Evolutionary conservation across 1,140 invertebrate species (phyloP).

Genomic region (Listronotus oregonensis): DNA sequence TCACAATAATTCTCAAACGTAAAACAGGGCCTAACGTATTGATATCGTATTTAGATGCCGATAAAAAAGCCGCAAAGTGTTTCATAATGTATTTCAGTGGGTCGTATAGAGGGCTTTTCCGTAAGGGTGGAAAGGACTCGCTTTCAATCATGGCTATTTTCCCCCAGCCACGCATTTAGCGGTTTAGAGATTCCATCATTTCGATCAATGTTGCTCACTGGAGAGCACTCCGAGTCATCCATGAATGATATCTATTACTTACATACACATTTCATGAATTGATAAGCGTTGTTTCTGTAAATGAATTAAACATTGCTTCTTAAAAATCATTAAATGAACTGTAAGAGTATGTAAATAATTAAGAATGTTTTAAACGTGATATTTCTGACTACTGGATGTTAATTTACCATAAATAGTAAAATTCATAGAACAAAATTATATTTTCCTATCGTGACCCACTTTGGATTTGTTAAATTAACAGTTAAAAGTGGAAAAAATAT

Average conservation of each 20-base stretch:
- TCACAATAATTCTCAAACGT: slow-evolving; percentile 15
- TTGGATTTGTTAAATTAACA: too few species aligned
- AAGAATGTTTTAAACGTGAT: too few species aligned
- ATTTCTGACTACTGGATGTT: too few species aligned
- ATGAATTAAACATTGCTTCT: too few species aligned
- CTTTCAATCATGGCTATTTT: slow-evolving; percentile 58
- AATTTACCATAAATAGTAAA: too few species aligned
- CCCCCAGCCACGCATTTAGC: slow-evolving; percentile 55
- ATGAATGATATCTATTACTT: slow-evolving; percentile 52
- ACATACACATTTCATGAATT: slow-evolving; percentile 27
- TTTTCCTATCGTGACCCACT: too few species aligned
- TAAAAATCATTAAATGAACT: too few species aligned
- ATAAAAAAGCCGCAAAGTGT: slow-evolving; percentile 56
- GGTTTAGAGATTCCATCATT: slow-evolving; percentile 59
- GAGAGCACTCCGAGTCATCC: slow-evolving; percentile 53
- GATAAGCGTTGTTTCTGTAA: slow-evolving; percentile 12
- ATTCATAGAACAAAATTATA: too few species aligned
- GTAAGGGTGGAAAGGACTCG: slow-evolving; percentile 47
- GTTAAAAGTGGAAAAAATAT: too few species aligned
- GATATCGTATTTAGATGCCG: slow-evolving; percentile 55
- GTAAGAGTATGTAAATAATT: too few species aligned
- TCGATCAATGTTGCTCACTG: slow-evolving; percentile 55
- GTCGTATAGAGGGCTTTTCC: slow-evolving; percentile 35
- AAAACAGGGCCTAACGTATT: slow-evolving; percentile 49
- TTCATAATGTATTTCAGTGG: slow-evolving; percentile 53